Evolutionary conservation across 2,113 vertebrate species (phyloP).

Genomic region (Eptatretus burgeri): DNA sequence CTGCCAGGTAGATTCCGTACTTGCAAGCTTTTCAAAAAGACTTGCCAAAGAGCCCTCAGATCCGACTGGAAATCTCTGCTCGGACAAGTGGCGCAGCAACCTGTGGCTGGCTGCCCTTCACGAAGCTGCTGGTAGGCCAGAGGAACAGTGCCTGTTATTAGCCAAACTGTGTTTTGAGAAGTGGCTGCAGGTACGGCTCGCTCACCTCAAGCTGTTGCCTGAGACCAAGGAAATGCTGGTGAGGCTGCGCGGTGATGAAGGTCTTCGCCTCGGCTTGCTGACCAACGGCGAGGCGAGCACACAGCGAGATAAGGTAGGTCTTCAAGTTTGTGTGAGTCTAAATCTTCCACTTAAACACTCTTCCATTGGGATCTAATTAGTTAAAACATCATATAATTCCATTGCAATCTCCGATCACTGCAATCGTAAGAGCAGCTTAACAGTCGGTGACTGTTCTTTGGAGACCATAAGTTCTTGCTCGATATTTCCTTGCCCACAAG

Average conservation of each 20-base stretch:
- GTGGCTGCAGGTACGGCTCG: not conserved
- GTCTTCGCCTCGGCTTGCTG: not conserved
- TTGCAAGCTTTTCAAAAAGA: too few species aligned
- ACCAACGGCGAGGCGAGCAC: slow-evolving; percentile 6
- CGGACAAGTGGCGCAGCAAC: slow-evolving; percentile 1
- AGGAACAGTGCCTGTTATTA: not conserved
- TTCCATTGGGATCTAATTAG: too few species aligned
- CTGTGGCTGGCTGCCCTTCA: slow-evolving; percentile 2
- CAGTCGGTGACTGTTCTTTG: too few species aligned
- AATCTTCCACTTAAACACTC: too few species aligned
- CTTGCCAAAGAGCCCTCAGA: too few species aligned
- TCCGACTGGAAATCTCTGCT: not conserved
- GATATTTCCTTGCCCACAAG: too few species aligned
- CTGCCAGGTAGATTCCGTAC: too few species aligned
- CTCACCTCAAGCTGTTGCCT: not conserved
- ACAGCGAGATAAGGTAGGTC: not conserved
- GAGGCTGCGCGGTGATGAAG: not conserved
- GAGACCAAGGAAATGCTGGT: slow-evolving; percentile 4
- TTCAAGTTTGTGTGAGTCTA: too few species aligned
- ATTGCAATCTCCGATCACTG: too few species aligned
- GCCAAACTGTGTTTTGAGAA: not conserved
- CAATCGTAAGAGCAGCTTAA: too few species aligned
- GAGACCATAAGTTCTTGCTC: too few species aligned
- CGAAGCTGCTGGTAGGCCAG: not conserved
- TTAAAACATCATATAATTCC: too few species aligned